Percentiles rank a stretch among this genome's conserved stretches.
These are phyloP conservation scores for Platycheirus albimanus DNA, from an alignment of 2,888 invertebrate species.

Conservation along the genomic window DNA sequence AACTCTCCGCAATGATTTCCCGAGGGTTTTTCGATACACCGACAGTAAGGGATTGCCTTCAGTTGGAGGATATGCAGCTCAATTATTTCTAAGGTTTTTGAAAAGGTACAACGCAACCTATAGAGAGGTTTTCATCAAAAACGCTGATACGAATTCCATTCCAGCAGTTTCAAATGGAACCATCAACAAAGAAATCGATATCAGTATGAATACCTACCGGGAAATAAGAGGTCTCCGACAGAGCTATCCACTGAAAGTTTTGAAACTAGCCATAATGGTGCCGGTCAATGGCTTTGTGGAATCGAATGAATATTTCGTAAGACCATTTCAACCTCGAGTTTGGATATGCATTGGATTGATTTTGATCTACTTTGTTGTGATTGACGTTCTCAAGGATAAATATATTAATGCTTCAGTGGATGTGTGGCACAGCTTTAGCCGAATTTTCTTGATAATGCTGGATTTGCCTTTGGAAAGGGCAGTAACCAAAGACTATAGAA, in stretches of 20 bases:
- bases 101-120: neutral
- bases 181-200: neutral
- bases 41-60: neutral
- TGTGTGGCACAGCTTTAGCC: neutral
- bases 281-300: neutral
- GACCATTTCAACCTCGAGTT: neutral
- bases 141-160: neutral
- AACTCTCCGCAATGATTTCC: neutral
- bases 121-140: neutral
- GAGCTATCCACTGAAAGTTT: neutral
- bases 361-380: neutral
- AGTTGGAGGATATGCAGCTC: neutral
- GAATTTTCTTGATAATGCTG: neutral
- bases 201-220: constrained; percentile 2
- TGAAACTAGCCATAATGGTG: neutral
- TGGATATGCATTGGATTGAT: constrained; percentile 1
- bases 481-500: neutral
- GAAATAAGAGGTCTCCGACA: neutral
- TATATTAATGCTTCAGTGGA: neutral
- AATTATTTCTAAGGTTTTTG: neutral
- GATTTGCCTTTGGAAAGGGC: neutral
- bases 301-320: neutral
- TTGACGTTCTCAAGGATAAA: neutral
- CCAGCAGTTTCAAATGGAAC: neutral
- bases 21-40: neutral